Evolutionary conservation across 2,888 invertebrate species (phyloP).

Genomic region (Leptogaster cylindrica): DNA sequence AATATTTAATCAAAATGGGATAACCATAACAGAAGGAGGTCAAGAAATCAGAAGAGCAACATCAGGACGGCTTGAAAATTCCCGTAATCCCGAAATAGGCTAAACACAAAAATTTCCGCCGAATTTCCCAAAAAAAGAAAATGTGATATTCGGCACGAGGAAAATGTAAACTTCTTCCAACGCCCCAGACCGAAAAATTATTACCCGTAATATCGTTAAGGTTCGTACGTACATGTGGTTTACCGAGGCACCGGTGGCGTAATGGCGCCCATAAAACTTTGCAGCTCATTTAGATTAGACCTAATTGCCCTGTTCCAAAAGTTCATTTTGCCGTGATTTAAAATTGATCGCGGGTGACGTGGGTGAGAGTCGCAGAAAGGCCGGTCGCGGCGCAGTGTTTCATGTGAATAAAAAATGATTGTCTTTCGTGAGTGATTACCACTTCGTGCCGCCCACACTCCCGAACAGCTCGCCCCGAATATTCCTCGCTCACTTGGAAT

Average conservation of each 20-base stretch:
- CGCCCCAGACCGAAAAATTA: neutral
- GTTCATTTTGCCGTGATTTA: constrained; percentile 13
- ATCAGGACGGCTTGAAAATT: neutral
- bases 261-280: constrained; percentile 36
- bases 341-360: constrained; percentile 18
- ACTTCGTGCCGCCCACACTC: constrained; percentile 33
- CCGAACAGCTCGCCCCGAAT: neutral
- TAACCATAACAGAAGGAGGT: constrained; percentile 13
- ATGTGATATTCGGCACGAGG: constrained; percentile 9
- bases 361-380: constrained; percentile 2
- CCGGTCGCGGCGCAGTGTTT: neutral
- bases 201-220: constrained; percentile 24
- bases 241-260: constrained; percentile 4
- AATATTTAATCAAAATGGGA: constrained; percentile 33
- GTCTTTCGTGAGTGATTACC: constrained; percentile 43
- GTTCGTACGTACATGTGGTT: constrained; percentile 6
- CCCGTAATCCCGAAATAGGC: neutral
- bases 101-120: neutral
- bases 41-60: constrained; percentile 15
- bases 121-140: neutral
- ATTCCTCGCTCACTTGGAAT: neutral
- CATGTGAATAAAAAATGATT: constrained; percentile 30
- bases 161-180: constrained; percentile 27
- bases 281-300: constrained; percentile 30
- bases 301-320: constrained; percentile 14